Base-by-base conservation (phyloP, 2,797 vertebrate species). In the Diceros bicornis region DNA sequence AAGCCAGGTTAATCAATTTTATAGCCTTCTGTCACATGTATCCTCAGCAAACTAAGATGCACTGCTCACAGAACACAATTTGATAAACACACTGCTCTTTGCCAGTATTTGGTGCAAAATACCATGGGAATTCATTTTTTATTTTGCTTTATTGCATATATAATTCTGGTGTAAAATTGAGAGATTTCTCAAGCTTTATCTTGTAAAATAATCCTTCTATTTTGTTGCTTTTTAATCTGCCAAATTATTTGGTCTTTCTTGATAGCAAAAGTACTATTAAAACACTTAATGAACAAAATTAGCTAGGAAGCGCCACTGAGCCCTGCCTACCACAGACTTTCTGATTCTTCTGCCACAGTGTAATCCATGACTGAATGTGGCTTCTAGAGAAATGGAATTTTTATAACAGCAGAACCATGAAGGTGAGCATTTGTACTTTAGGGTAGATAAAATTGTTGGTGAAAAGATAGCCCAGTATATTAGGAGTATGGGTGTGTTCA, bases 141-240 rank as follows among this genome's bases (percentile, higher is more conserved):
- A 37, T 92, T 98, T 98, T 98, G 94, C 91, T 98, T 98, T 98
- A 97, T 98, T 98, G 97, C 97, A 97, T 98, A 93, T 97, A 94
- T 97, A 98, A 97, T 97, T 97, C 72, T 92, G 83, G 47, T 98
- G 81, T 98, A 98, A 98, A 98, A 98, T 96, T 97, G 85, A 86
- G 95, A 98, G 96, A 98, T 98, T 98, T 98, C 97, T 98, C 97
- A 94, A 97, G 94, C 91, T 98, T 97, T 85, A 89, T 81, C 98
- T 97, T 98, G 98, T 97, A 97, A 98, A 98, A 97, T 98, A 98
- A 98, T 97, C 97, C 98, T 98, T 94, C 93, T 98, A 75, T 98
- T 98, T 89, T 98, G 92, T 98, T 98, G 93, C 0, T 66, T 97
- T 97, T 98, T 98, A 98, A 98, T 98, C 97, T 98, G 97, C 94